Conservation (phyloP, 2,888 invertebrate species). For the Lissocephala sabroskyi region DNA sequence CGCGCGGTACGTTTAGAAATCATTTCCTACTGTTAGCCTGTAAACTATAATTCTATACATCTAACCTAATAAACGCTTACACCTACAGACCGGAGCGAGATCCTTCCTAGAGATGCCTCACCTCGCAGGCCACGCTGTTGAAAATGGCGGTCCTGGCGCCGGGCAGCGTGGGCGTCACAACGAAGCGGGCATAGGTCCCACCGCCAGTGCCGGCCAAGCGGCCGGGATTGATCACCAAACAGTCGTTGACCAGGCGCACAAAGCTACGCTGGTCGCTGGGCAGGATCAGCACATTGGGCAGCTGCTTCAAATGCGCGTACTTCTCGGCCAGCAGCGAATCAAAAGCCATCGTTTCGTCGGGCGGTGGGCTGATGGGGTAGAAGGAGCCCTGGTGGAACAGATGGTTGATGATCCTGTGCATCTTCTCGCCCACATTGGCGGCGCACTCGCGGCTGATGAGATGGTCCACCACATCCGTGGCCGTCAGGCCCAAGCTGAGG, state of each 20-base stretch:
- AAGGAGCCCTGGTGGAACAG: slow-evolving; percentile 84
- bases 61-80: slow-evolving; percentile 58
- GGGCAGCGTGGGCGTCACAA: slow-evolving; percentile 73
- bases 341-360: slow-evolving; percentile 76
- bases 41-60: slow-evolving; percentile 42
- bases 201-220: slow-evolving; percentile 81
- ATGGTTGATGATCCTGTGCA: slow-evolving; percentile 83
- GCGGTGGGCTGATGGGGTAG: slow-evolving; percentile 86
- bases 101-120: slow-evolving; percentile 61
- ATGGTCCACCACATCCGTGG: slow-evolving; percentile 88
- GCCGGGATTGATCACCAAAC: slow-evolving; percentile 90
- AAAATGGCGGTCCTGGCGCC: slow-evolving; percentile 63
- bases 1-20: slow-evolving; percentile 44
- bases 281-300: slow-evolving; percentile 87
- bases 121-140: slow-evolving; percentile 73
- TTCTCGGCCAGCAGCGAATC: slow-evolving; percentile 83
- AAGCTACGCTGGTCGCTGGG: slow-evolving; percentile 91
- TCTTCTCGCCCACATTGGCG: slow-evolving; percentile 77
- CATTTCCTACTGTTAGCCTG: slow-evolving; percentile 61
- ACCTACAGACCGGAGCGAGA: not conserved
- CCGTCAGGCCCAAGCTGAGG: slow-evolving; percentile 83
- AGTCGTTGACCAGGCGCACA: slow-evolving; percentile 84
- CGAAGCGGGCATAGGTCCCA: slow-evolving; percentile 84
- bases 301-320: slow-evolving; percentile 79
- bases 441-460: slow-evolving; percentile 85